These are phyloP conservation scores for Aphelenchoides bicaudatus DNA, from an alignment of 2,888 invertebrate species.

Conservation along the genomic window DNA sequence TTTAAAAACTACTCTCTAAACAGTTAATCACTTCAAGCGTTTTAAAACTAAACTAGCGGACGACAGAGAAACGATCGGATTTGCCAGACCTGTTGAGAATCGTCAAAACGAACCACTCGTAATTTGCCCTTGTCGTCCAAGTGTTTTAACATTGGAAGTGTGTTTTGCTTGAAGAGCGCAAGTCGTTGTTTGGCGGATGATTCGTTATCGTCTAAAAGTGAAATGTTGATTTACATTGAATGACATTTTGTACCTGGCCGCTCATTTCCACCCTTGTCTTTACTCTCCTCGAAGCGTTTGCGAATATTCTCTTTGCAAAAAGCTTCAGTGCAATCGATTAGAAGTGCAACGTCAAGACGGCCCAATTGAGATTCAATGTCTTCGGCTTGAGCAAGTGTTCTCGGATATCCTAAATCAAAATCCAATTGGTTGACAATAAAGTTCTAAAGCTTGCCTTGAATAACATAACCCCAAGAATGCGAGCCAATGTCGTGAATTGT, in stretches of 20 bases:
- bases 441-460: slow-evolving; percentile 56
- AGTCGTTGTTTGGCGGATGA: slow-evolving; percentile 78
- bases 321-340: slow-evolving; percentile 85
- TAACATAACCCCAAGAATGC: slow-evolving; percentile 62
- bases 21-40: too few relatives aligned
- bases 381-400: slow-evolving; percentile 61
- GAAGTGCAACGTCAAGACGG: slow-evolving; percentile 71
- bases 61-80: too few relatives aligned
- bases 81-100: too few relatives aligned
- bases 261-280: slow-evolving; percentile 26
- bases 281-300: slow-evolving; percentile 32
- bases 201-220: slow-evolving; percentile 73
- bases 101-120: slow-evolving; percentile 73
- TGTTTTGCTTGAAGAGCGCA: slow-evolving; percentile 80
- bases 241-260: slow-evolving; percentile 11
- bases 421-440: not conserved
- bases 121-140: slow-evolving; percentile 78
- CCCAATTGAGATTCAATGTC: slow-evolving; percentile 58
- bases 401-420: slow-evolving; percentile 60
- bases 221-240: not conserved
- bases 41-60: too few relatives aligned
- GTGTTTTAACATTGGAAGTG: slow-evolving; percentile 80
- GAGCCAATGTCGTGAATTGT: slow-evolving; percentile 51
- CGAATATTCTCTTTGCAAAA: slow-evolving; percentile 53
- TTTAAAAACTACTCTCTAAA: too few relatives aligned